phyloP scores from a whole-genome alignment of 2,888 invertebrate genomes.

The Automeris io region DNA sequence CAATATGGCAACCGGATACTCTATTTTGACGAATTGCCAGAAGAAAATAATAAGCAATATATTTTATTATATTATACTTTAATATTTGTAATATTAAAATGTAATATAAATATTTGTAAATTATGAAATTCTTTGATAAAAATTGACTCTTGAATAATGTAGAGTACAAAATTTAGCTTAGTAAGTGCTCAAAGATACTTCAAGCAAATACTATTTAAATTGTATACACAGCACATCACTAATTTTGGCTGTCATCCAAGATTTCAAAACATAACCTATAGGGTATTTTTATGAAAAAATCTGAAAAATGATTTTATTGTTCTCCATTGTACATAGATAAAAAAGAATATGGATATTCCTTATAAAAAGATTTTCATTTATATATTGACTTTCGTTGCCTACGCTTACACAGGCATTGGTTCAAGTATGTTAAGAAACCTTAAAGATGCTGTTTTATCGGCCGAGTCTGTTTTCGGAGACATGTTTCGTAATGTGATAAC shows the following conservation, averaged over 20 bases:
- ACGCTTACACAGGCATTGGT: conserved; percentile 89
- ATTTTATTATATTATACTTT: not conserved
- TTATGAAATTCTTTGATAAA: no score
- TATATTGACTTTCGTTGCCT: conserved; percentile 84
- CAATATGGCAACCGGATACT: conserved; percentile 71
- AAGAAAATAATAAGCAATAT: conserved; percentile 6
- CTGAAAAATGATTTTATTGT: conserved; percentile 6
- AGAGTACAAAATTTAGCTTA: no score
- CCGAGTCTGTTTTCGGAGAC: conserved; percentile 88
- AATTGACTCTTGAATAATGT: no score
- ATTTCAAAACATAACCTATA: conserved; percentile 22
- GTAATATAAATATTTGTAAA: no score
- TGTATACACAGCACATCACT: not conserved
- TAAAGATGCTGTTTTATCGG: conserved; percentile 87
- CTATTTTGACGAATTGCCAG: conserved; percentile 27
- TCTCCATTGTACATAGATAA: conserved; percentile 3
- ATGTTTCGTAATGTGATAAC: conserved; percentile 84
- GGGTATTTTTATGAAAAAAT: conserved; percentile 8
- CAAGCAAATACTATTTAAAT: no score
- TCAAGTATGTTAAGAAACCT: conserved; percentile 84
- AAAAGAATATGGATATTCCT: conserved; percentile 80
- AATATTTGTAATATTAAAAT: no score
- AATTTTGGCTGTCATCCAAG: conserved; percentile 19
- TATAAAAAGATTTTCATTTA: conserved; percentile 87
- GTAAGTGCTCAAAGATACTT: no score